A percentile compares a stretch with the other conserved stretches of the same genome.
Conservation (phyloP, 2,888 invertebrate species). For the Oxyteleia sp. region DNA sequence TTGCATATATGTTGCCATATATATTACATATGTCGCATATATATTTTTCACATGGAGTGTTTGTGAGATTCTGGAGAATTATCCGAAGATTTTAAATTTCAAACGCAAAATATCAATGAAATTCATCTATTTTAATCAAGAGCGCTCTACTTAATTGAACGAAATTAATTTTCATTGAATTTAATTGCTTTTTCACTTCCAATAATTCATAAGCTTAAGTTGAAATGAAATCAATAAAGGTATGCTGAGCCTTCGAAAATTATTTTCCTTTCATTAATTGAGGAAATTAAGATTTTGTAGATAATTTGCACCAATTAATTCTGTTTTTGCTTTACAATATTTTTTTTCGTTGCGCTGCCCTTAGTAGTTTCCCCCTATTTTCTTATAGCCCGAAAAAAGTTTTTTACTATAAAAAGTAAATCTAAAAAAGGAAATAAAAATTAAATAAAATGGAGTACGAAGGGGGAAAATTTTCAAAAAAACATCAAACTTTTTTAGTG, state of each 20-base stretch:
- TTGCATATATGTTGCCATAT: too few relatives aligned
- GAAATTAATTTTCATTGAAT: slow-evolving; percentile 30
- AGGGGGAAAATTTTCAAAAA: slow-evolving; percentile 71
- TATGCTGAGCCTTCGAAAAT: background rate
- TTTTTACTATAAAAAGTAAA: slow-evolving; percentile 39
- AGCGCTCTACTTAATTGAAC: slow-evolving; percentile 2
- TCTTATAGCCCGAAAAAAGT: slow-evolving; percentile 42
- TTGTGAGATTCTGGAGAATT: too few relatives aligned
- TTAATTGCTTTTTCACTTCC: slow-evolving; percentile 44
- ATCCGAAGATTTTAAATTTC: slow-evolving; percentile 9
- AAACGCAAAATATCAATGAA: background rate
- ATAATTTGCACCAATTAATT: background rate
- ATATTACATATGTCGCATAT: too few relatives aligned
- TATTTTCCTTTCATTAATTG: background rate
- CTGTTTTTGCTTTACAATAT: background rate
- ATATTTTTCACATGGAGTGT: too few relatives aligned
- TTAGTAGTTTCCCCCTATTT: too few relatives aligned
- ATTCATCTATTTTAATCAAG: slow-evolving; percentile 21
- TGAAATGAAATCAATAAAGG: slow-evolving; percentile 20
- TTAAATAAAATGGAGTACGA: background rate
- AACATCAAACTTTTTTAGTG: slow-evolving; percentile 67
- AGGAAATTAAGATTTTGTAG: background rate
- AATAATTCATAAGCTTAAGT: slow-evolving; percentile 12
- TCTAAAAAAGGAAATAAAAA: slow-evolving; percentile 21
- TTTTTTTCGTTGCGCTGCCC: too few relatives aligned